These are phyloP conservation scores for Adelosebastes latens DNA, from an alignment of 2,797 vertebrate species.

Conservation along the genomic window DNA sequence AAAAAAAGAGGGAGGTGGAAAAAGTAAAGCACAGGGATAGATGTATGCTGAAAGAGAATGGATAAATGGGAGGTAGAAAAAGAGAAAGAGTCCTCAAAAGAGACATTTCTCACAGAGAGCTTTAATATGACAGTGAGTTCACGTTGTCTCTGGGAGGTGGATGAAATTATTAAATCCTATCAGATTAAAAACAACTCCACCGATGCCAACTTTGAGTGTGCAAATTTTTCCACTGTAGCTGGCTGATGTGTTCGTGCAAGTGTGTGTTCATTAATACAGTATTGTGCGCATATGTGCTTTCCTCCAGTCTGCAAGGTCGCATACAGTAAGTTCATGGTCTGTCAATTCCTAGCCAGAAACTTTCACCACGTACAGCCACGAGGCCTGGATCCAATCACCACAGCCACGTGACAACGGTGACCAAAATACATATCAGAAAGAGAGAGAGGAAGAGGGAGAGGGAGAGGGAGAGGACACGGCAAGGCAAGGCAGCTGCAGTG, in stretches of 20 bases:
- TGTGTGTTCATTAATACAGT: neutral
- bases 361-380: slow-evolving; percentile 56
- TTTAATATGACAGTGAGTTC: slow-evolving; percentile 34
- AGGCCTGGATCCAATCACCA: slow-evolving; percentile 78
- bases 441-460: neutral
- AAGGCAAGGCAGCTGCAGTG: slow-evolving; percentile 56
- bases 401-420: slow-evolving; percentile 73
- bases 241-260: slow-evolving; percentile 13
- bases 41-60: neutral
- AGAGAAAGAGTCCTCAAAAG: neutral
- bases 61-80: neutral
- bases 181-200: slow-evolving; percentile 41
- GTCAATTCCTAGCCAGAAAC: slow-evolving; percentile 55
- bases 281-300: slow-evolving; percentile 1
- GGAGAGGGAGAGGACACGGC: neutral
- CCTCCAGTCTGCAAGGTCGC: slow-evolving; percentile 41
- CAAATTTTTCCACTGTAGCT: slow-evolving; percentile 46
- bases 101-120: slow-evolving; percentile 16
- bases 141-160: slow-evolving; percentile 24
- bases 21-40: slow-evolving; percentile 19
- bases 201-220: slow-evolving; percentile 11
- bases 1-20: slow-evolving; percentile 28
- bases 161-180: slow-evolving; percentile 47
- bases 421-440: slow-evolving; percentile 65
- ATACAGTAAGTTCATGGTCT: slow-evolving; percentile 67